Conservation (phyloP, 2,888 invertebrate species). For the Galerucella pusilla region DNA sequence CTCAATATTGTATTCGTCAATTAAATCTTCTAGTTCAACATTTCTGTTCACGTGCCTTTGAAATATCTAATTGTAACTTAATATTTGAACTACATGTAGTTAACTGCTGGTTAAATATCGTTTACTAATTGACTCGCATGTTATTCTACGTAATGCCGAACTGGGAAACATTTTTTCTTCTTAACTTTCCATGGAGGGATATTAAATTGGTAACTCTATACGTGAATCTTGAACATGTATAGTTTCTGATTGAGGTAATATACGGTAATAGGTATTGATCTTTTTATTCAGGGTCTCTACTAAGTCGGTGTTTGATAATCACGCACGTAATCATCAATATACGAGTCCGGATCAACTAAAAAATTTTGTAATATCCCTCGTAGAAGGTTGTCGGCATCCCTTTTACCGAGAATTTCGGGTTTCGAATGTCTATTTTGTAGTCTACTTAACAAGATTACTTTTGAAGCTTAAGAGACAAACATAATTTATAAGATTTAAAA, state of each 20-base stretch:
- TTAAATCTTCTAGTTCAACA: neutral
- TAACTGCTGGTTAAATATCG: constrained; percentile 53
- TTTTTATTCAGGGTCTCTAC: neutral
- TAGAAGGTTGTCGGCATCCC: neutral
- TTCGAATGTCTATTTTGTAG: neutral
- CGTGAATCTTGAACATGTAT: constrained; percentile 17
- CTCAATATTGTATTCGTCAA: no score
- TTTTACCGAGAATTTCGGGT: neutral
- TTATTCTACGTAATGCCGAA: constrained; percentile 31
- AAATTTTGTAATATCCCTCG: neutral
- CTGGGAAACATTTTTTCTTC: constrained; percentile 4
- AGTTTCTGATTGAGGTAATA: constrained; percentile 17
- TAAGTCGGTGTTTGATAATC: neutral
- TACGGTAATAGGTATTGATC: neutral
- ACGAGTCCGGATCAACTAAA: no score
- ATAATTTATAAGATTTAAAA: constrained; percentile 46
- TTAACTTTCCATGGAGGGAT: constrained; percentile 16
- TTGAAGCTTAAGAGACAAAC: constrained; percentile 16
- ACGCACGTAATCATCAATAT: no score
- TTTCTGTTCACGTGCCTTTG: neutral
- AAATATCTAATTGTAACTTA: constrained; percentile 48
- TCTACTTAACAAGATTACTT: constrained; percentile 5
- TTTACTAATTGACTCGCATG: constrained; percentile 49
- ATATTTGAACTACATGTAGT: constrained; percentile 52
- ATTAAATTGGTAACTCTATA: constrained; percentile 25